A percentile compares a stretch with the other conserved stretches of the same genome.
Evolutionary conservation across 1,140 invertebrate species (phyloP).

Genomic region (Asbolus verrucosus): DNA sequence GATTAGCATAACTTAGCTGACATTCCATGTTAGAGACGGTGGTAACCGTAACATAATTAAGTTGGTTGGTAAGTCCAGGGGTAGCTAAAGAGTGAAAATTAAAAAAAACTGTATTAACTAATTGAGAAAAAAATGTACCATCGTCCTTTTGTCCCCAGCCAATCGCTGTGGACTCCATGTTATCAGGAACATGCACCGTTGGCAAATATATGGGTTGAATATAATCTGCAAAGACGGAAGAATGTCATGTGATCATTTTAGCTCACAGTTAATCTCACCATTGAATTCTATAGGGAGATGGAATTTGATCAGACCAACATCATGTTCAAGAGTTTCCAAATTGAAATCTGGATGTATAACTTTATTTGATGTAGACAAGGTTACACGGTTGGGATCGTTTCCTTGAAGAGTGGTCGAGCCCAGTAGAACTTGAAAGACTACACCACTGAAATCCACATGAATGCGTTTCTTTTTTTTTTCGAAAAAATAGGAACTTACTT

Average conservation of each 20-base stretch:
- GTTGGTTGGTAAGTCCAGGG: slow-evolving; percentile 8
- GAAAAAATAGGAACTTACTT: slow-evolving; percentile 2
- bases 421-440: background rate
- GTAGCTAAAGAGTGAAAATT: slow-evolving; percentile 3
- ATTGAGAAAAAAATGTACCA: slow-evolving; percentile 9
- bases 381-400: slow-evolving; percentile 11
- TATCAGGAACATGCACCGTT: slow-evolving; percentile 3
- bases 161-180: background rate
- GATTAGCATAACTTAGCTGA: slow-evolving; percentile 10
- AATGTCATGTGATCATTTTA: slow-evolving; percentile 4
- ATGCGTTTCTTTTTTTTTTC: background rate
- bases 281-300: slow-evolving; percentile 6
- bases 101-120: background rate
- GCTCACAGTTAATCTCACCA: background rate
- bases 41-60: slow-evolving; percentile 27
- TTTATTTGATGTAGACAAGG: background rate
- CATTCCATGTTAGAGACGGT: slow-evolving; percentile 16
- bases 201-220: slow-evolving; percentile 23
- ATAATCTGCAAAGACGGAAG: slow-evolving; percentile 3
- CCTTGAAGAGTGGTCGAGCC: slow-evolving; percentile 5
- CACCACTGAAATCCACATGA: background rate
- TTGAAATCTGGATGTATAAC: slow-evolving; percentile 2
- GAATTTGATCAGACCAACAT: slow-evolving; percentile 12
- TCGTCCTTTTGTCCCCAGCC: slow-evolving; percentile 17
- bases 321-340: background rate